Evolutionary conservation across 1,140 invertebrate genomes (phyloP), one percentile per base, ranked within the genome.

Genomic region (Drosophila albomicans): DNA sequence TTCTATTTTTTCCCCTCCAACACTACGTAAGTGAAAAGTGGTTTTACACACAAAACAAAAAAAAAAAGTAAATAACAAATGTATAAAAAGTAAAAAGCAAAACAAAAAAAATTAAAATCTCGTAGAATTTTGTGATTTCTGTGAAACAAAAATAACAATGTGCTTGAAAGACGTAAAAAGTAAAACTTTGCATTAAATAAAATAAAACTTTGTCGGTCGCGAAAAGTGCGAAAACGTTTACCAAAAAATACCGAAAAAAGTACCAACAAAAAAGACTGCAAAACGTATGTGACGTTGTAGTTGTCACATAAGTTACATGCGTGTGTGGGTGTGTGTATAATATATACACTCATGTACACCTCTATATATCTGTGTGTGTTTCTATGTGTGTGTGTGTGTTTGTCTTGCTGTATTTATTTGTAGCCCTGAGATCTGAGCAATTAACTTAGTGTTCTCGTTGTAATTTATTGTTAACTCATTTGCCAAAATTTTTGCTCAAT

Each of bases 1-100:
- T 88, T 88, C 84, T 88, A 88, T 89, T 82, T 87, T 87, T 88
- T 88, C 84, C 84, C 84, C 75, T 89, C 84, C 84, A 85, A 81
- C 85, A 85, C 75, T 72, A 72, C 74, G 74, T 76, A 76, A 76
- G 74, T 76, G 74, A 74, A 85, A 78, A 72, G 65, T 52, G 67
- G 67, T 75, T 11, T 63, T 76, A 72, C 41, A 62, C 51, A 70
- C 59, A 54, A 28, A 15, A 66, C 65, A 65, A 72, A 65, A 71
- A 30, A 52, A 49, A 66, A 75, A 76, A 56, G 49, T 57, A 52
- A 45, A 67, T 48, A 16, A 16, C 46, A 72, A 73, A 58, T 64
- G 59, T 41, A 43, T 43, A 48, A 78, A 65, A 49, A 52, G 62
- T 59, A 81, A 52, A 73, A 46, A 64, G 63, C 67, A 64, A 63